Conservation (phyloP, 2,113 vertebrate genomes). For the Megaceryle torquata region DNA sequence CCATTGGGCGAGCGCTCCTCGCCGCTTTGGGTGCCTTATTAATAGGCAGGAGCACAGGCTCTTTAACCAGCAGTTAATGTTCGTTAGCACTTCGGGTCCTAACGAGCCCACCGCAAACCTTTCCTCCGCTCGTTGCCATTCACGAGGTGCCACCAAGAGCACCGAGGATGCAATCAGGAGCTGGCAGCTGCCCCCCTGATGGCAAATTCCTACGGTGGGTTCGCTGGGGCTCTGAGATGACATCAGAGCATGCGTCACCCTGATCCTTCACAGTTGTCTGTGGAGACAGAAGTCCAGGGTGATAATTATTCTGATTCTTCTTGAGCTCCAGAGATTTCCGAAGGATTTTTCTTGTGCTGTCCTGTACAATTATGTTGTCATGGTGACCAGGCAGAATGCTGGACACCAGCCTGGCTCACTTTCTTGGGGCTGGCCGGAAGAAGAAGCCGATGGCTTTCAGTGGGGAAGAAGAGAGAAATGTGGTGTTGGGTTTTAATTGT, state of each 20-base stretch:
- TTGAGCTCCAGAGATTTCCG: neutral
- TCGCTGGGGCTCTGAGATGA: neutral
- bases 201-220: neutral
- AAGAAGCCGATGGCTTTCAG: neutral
- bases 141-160: neutral
- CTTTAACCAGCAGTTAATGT: neutral
- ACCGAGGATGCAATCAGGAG: neutral
- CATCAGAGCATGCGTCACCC: constrained; percentile 1
- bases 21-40: neutral
- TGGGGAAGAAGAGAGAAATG: neutral
- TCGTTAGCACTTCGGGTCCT: neutral
- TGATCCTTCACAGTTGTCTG: neutral
- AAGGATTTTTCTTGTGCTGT: neutral
- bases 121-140: neutral
- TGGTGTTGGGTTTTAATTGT: too few species aligned
- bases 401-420: neutral
- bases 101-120: neutral
- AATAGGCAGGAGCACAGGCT: neutral
- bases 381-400: neutral
- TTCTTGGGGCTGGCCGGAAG: neutral
- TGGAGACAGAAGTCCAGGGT: neutral
- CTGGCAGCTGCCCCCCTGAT: neutral
- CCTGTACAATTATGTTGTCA: neutral
- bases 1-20: accelerated
- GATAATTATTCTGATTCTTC: neutral